Conservation (phyloP, 1,140 invertebrate genomes). For the Heliconius nattereri region DNA sequence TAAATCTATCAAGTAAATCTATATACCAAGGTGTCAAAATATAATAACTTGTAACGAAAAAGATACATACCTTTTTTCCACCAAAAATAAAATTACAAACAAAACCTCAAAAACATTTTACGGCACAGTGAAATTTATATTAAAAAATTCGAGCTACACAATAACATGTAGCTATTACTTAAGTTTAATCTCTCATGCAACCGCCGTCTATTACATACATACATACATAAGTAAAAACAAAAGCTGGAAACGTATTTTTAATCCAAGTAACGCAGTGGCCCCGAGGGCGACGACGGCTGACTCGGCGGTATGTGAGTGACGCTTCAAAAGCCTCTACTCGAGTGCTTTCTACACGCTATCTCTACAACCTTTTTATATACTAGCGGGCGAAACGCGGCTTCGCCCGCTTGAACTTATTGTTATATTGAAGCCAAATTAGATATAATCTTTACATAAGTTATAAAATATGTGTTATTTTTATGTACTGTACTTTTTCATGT, state of each 20-base stretch:
- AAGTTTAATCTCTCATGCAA: conserved; percentile 4
- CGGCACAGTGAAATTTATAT: not conserved
- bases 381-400: too few species aligned
- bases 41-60: not conserved
- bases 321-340: conserved; percentile 5
- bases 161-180: not conserved
- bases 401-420: too few species aligned
- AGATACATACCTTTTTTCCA: not conserved
- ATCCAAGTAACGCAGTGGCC: conserved; percentile 9
- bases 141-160: not conserved
- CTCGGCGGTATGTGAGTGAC: conserved; percentile 23
- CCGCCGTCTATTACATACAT: not conserved
- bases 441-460: too few species aligned
- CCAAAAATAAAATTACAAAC: too few species aligned
- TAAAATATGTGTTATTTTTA: too few species aligned
- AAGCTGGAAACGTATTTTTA: not conserved
- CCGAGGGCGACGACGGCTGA: conserved; percentile 16
- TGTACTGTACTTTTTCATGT: too few species aligned
- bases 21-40: too few species aligned
- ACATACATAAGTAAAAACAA: not conserved
- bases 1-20: too few species aligned
- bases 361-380: conserved; percentile 5
- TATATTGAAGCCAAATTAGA: too few species aligned
- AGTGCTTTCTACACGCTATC: conserved; percentile 21
- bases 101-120: too few species aligned